Evolutionary conservation across 64 coral and sea anemone genomes (phyloP).

Genomic region (Dendrophyllia cribrosa): DNA sequence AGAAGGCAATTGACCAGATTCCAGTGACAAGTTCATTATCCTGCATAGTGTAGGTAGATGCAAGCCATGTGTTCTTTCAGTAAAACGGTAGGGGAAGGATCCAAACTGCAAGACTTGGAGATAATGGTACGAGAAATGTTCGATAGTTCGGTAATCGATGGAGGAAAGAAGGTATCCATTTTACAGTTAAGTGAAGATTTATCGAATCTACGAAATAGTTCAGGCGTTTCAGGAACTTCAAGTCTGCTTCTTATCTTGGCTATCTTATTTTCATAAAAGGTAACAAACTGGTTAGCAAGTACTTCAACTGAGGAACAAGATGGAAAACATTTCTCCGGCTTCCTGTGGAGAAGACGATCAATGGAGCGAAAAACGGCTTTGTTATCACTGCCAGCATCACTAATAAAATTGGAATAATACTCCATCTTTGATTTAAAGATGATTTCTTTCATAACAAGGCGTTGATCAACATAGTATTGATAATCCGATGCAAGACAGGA

Average conservation of each 20-base stretch:
- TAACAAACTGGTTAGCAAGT: neutral
- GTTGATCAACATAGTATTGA: conserved; percentile 14
- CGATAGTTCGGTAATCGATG: neutral
- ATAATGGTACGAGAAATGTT: neutral
- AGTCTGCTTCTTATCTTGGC: neutral
- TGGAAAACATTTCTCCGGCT: neutral
- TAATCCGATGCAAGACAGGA: conserved; percentile 21
- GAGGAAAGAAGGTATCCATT: neutral
- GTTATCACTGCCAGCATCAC: neutral
- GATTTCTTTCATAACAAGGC: conserved; percentile 4
- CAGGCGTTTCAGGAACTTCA: neutral
- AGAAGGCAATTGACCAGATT: neutral
- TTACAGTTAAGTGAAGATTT: neutral
- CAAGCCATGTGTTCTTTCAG: neutral
- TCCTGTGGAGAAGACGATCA: conserved; percentile 21
- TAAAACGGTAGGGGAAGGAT: conserved; percentile 14
- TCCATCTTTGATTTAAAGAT: conserved; percentile 38
- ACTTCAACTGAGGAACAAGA: neutral
- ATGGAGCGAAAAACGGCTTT: conserved; percentile 4
- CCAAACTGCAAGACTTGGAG: conserved; percentile 24
- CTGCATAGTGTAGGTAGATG: conserved; percentile 2
- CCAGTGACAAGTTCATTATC: conserved; percentile 29
- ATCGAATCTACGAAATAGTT: neutral
- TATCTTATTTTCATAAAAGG: conserved; percentile 17
- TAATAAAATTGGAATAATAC: conserved; percentile 29